Evolutionary conservation across 2,797 vertebrate genomes (phyloP).

Genomic region (Enteromius anoplus): DNA sequence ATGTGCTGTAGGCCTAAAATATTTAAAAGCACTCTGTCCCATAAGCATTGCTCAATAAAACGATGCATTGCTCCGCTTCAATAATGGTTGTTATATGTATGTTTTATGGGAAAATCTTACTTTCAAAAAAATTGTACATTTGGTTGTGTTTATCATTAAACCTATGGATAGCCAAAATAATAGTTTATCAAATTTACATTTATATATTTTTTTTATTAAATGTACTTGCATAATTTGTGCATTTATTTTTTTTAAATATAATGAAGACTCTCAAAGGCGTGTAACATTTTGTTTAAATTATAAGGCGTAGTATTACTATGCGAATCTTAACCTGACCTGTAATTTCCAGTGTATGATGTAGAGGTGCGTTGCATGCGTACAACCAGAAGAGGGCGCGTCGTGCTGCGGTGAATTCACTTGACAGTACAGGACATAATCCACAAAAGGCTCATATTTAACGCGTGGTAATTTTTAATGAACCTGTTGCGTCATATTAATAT

Average conservation of each 20-base stretch:
- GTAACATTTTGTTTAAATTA: background rate
- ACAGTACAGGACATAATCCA: background rate
- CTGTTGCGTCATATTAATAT: background rate
- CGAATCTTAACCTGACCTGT: background rate
- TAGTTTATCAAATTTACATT: background rate
- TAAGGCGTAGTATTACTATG: background rate
- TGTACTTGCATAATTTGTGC: too few species aligned
- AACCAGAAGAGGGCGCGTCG: conserved; percentile 43
- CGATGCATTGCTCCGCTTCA: conserved; percentile 81
- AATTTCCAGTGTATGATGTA: background rate
- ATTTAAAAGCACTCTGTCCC: conserved; percentile 78
- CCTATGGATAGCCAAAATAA: background rate
- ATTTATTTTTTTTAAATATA: background rate
- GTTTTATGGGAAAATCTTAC: conserved; percentile 5
- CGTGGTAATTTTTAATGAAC: background rate
- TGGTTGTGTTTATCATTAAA: background rate
- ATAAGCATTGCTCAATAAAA: conserved; percentile 91
- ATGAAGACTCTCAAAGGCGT: background rate
- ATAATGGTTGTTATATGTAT: conserved; percentile 29
- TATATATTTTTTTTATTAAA: background rate
- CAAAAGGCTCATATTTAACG: background rate
- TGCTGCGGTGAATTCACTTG: background rate
- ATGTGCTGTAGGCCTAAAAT: conserved; percentile 74
- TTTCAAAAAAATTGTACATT: conserved; percentile 12
- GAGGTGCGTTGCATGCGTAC: background rate